Conservation (phyloP, 2,888 invertebrate species). For the Ophion costatus region DNA sequence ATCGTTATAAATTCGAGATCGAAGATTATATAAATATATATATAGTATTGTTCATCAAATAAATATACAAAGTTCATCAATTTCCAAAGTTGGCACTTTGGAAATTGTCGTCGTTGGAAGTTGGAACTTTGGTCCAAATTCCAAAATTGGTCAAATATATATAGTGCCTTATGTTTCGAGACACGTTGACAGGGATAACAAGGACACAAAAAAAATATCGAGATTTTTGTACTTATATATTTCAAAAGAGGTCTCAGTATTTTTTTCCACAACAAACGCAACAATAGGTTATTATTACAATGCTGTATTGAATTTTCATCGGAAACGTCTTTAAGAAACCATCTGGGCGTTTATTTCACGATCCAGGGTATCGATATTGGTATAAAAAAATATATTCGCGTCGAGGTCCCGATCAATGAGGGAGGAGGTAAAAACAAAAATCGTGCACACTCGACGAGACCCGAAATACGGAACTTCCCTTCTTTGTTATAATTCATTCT, state of each 20-base stretch:
- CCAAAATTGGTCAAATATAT: too few relatives aligned
- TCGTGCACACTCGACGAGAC: background rate
- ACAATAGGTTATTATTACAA: conserved; percentile 1
- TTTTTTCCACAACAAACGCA: conserved; percentile 3
- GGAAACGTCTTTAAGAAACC: conserved; percentile 18
- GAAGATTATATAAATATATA: too few relatives aligned
- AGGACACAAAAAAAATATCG: background rate
- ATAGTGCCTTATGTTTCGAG: too few relatives aligned
- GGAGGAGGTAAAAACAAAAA: conserved; percentile 14
- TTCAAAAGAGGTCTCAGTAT: background rate
- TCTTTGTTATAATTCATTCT: conserved; percentile 26
- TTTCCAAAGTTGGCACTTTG: too few relatives aligned
- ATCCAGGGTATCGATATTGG: conserved; percentile 32
- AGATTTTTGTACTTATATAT: background rate
- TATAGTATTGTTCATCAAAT: too few relatives aligned
- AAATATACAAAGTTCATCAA: too few relatives aligned
- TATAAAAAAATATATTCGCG: conserved; percentile 49
- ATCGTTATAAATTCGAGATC: too few relatives aligned
- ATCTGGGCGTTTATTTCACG: conserved; percentile 31
- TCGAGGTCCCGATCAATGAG: conserved; percentile 9
- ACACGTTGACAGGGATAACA: too few relatives aligned
- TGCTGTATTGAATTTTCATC: background rate
- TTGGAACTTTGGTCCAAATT: too few relatives aligned
- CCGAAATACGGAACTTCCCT: background rate
- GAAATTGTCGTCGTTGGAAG: too few relatives aligned